These are phyloP conservation scores for Amphiduros pacificus DNA, from an alignment of 2,888 invertebrate genomes.

Conservation along the genomic window DNA sequence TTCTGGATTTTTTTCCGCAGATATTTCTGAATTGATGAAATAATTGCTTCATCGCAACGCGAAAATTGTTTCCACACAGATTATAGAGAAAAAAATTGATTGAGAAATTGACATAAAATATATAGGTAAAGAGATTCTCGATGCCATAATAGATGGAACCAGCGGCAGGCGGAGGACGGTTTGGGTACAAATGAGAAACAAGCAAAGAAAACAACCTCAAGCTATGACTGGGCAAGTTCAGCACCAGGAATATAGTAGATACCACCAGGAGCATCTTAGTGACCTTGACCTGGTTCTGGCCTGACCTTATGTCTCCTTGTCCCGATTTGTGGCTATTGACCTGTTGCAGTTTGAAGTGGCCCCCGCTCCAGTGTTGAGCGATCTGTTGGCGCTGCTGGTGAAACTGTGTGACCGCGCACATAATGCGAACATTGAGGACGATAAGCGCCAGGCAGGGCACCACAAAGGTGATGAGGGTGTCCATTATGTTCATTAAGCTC, in stretches of 20 bases:
- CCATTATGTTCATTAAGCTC: slow-evolving; percentile 38
- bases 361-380: neutral
- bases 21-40: neutral
- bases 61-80: slow-evolving; percentile 7
- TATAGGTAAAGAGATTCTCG: slow-evolving; percentile 6
- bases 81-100: slow-evolving; percentile 16
- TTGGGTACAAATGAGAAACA: neutral
- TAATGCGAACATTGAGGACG: slow-evolving; percentile 37
- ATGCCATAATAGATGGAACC: neutral
- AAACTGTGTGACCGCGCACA: slow-evolving; percentile 1
- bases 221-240: slow-evolving; percentile 6
- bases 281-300: neutral
- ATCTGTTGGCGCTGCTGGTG: neutral
- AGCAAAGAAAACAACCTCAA: slow-evolving; percentile 1
- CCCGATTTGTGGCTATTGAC: neutral
- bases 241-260: slow-evolving; percentile 7
- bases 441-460: slow-evolving; percentile 39
- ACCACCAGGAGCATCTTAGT: slow-evolving; percentile 8
- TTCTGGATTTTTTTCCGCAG: too few species aligned
- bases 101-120: slow-evolving; percentile 12
- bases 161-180: too few species aligned
- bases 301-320: neutral
- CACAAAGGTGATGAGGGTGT: slow-evolving; percentile 38
- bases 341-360: neutral
- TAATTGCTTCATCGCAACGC: neutral